Evolutionary conservation across 2,888 invertebrate genomes (phyloP).

Genomic region (Lycaena phlaeas): DNA sequence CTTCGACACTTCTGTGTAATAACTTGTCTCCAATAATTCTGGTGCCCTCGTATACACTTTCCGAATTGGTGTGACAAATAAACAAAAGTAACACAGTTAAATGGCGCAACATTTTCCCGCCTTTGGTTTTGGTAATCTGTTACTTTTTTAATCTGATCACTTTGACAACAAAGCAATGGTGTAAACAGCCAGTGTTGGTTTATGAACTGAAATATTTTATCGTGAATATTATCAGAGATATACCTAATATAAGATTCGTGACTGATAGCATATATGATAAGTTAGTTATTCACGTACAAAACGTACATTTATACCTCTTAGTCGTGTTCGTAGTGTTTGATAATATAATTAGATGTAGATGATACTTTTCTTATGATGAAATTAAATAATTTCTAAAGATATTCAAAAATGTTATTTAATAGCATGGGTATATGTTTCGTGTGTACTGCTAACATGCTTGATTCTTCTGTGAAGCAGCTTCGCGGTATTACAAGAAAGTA

Average conservation of each 20-base stretch:
- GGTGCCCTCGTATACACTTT: slow-evolving; percentile 23
- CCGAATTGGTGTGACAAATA: slow-evolving; percentile 14
- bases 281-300: too few relatives aligned
- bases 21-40: slow-evolving; percentile 21
- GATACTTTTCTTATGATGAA: too few relatives aligned
- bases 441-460: too few relatives aligned
- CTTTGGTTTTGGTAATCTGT: background rate
- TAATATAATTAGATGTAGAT: too few relatives aligned
- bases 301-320: too few relatives aligned
- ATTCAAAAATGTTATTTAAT: too few relatives aligned
- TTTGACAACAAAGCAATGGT: background rate
- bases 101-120: slow-evolving; percentile 10
- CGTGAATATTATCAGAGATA: slow-evolving; percentile 2
- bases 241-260: slow-evolving; percentile 7
- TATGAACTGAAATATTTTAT: background rate
- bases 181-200: background rate
- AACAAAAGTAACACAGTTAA: slow-evolving; percentile 12
- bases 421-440: too few relatives aligned
- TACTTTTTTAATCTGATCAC: slow-evolving; percentile 4
- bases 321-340: too few relatives aligned
- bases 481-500: too few relatives aligned
- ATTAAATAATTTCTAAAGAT: too few relatives aligned
- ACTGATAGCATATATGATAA: slow-evolving; percentile 11
- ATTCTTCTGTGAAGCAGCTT: too few relatives aligned
- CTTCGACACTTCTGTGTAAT: slow-evolving; percentile 26